Evolutionary conservation across 1,140 invertebrate species (phyloP).

Genomic region (Drosophila equinoxialis): DNA sequence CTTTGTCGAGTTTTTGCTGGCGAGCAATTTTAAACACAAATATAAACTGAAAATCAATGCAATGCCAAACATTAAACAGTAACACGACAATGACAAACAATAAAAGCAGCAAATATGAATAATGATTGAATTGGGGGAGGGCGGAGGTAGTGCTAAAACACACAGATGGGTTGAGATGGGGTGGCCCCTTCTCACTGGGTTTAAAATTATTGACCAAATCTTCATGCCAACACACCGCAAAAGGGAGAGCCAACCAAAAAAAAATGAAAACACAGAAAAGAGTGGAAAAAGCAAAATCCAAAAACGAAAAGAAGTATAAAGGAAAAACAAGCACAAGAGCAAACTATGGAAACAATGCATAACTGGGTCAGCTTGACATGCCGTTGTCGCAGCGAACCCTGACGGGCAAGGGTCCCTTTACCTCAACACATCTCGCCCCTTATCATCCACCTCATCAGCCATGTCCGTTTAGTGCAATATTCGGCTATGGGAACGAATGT

Average conservation of each 20-base stretch:
- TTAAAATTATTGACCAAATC: slow-evolving; percentile 80
- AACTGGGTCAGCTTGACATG: slow-evolving; percentile 80
- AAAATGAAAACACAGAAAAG: background rate
- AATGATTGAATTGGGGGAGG: slow-evolving; percentile 28
- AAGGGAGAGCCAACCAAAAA: slow-evolving; percentile 6
- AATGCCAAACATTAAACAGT: slow-evolving; percentile 65
- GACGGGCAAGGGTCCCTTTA: slow-evolving; percentile 33
- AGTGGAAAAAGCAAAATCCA: background rate
- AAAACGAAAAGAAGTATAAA: background rate
- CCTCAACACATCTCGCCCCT: background rate
- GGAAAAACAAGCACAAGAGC: slow-evolving; percentile 69
- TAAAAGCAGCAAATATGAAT: slow-evolving; percentile 57
- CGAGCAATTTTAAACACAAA: slow-evolving; percentile 63
- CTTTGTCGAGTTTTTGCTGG: slow-evolving; percentile 13
- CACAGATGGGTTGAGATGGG: background rate
- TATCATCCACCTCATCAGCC: slow-evolving; percentile 50
- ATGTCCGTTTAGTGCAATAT: slow-evolving; percentile 26
- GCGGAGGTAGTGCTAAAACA: no score
- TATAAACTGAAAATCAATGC: slow-evolving; percentile 70
- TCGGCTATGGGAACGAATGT: slow-evolving; percentile 56
- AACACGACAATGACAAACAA: slow-evolving; percentile 51
- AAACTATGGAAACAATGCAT: slow-evolving; percentile 63
- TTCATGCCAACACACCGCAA: slow-evolving; percentile 72
- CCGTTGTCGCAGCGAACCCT: slow-evolving; percentile 70
- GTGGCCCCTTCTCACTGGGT: slow-evolving; percentile 19